Evolutionary conservation across 2,113 vertebrate species (phyloP).

Genomic region (Bucco capensis): DNA sequence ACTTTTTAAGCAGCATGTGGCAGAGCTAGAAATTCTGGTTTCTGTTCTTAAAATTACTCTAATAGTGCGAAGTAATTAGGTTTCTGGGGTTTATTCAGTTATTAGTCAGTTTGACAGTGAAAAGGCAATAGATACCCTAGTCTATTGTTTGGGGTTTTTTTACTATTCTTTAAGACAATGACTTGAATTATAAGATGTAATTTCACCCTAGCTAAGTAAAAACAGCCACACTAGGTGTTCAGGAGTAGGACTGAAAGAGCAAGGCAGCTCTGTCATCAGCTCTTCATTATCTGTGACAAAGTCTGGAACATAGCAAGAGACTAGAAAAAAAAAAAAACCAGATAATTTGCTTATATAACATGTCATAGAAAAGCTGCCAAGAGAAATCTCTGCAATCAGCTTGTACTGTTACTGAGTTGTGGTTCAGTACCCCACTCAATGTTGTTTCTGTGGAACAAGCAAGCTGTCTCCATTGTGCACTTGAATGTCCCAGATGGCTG

Average conservation of each 20-base stretch:
- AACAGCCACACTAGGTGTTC: not conserved
- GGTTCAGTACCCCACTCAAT: not conserved
- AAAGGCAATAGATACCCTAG: not conserved
- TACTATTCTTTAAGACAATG: not conserved
- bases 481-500: not conserved
- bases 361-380: not conserved
- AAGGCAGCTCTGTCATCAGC: not conserved
- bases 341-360: not conserved
- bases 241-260: not conserved
- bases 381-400: not conserved
- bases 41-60: not conserved
- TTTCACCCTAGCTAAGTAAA: not conserved
- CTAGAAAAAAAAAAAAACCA: not conserved
- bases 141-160: not conserved
- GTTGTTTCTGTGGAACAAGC: not conserved
- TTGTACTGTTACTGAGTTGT: not conserved
- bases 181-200: not conserved
- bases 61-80: not conserved
- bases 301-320: not conserved
- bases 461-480: not conserved
- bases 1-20: not conserved
- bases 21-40: not conserved
- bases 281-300: constrained; percentile 10
- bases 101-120: not conserved
- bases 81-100: not conserved